phyloP scores from a whole-genome alignment of 37 sponge, comb jelly and placozoan genomes.

The Halisarca cf. caerulea region DNA sequence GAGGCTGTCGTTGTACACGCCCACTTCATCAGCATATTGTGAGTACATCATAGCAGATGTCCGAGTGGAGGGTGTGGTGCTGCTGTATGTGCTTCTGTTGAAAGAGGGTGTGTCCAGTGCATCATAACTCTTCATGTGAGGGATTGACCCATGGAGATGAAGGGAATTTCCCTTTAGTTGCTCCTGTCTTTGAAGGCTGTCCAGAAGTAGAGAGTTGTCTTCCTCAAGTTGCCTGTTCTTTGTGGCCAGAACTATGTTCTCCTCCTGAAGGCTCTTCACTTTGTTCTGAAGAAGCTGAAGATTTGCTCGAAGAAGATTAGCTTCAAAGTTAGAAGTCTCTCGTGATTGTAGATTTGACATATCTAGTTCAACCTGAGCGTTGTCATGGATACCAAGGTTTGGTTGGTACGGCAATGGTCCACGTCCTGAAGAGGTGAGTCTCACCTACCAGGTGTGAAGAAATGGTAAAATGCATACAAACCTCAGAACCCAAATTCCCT shows the following conservation, averaged over 20 bases:
- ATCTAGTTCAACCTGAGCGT: too few species aligned
- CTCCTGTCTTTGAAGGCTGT: neutral
- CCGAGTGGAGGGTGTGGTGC: neutral
- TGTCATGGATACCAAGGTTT: too few species aligned
- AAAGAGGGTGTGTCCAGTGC: neutral
- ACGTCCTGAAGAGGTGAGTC: too few species aligned
- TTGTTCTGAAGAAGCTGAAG: slow-evolving; percentile 7
- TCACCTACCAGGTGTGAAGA: too few species aligned
- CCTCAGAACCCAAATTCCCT: too few species aligned
- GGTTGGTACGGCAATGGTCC: too few species aligned
- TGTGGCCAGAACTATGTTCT: neutral
- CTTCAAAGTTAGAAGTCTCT: neutral
- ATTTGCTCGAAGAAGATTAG: neutral
- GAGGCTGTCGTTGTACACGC: slow-evolving; percentile 18
- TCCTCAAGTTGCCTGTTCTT: neutral
- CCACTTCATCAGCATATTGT: neutral
- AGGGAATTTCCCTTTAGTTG: too few species aligned
- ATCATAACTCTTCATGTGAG: neutral
- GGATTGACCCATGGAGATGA: too few species aligned
- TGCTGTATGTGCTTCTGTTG: slow-evolving; percentile 9
- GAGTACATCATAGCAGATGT: neutral
- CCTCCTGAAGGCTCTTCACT: slow-evolving; percentile 10
- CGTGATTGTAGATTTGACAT: too few species aligned
- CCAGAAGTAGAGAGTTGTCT: neutral
- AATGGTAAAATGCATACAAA: too few species aligned